Percentiles rank a stretch among this genome's conserved stretches.
phyloP scores from a whole-genome alignment of 2,113 vertebrate genomes.

The Pteruthius melanotis region DNA sequence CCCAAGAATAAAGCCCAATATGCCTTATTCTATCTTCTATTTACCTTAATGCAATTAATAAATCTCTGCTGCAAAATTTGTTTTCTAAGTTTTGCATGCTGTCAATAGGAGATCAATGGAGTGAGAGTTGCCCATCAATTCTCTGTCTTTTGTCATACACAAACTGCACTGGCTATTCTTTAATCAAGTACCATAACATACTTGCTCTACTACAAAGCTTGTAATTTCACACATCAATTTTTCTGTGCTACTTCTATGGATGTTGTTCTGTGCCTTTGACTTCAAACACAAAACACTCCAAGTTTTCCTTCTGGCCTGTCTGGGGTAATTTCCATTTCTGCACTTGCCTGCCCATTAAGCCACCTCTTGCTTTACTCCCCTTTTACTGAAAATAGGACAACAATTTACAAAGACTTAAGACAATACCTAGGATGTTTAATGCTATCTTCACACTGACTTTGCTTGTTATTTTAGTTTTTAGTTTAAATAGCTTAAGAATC shows the following conservation, averaged over 20 bases:
- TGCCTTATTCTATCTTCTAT: not conserved
- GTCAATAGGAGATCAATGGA: not conserved
- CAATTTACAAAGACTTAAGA: not conserved
- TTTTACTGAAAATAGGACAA: not conserved
- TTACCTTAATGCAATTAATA: not conserved
- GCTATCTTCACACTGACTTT: not conserved
- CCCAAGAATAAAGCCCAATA: not conserved
- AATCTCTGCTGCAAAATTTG: not conserved
- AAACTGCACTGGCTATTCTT: not conserved
- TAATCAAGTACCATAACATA: not conserved
- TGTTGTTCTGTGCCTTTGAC: not conserved
- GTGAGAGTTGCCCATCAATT: not conserved
- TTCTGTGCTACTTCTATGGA: not conserved
- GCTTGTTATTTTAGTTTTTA: slow-evolving; percentile 2
- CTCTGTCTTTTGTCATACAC: not conserved
- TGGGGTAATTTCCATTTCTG: not conserved
- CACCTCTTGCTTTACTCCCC: not conserved
- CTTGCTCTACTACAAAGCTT: not conserved
- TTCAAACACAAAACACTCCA: not conserved
- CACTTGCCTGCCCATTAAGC: not conserved
- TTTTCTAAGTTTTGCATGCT: not conserved
- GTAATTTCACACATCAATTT: not conserved
- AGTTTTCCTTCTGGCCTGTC: not conserved
- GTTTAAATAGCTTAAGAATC: slow-evolving; percentile 11
- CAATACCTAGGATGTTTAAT: not conserved